Evolutionary conservation across 1,140 invertebrate species (phyloP).

Genomic region (Drosophila sucinea): DNA sequence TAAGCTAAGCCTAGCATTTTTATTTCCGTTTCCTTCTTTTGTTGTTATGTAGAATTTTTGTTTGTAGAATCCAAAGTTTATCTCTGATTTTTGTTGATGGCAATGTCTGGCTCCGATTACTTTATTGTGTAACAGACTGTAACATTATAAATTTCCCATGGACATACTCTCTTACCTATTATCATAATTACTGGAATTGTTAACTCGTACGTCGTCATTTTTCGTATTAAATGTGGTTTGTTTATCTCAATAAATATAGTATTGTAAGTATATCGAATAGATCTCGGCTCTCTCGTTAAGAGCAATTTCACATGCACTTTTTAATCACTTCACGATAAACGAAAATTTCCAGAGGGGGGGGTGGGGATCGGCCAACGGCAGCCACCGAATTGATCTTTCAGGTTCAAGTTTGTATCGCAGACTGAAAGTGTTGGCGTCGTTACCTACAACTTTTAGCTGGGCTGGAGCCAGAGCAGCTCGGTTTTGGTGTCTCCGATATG

Average conservation of each 20-base stretch:
- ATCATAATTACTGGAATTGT: conserved; percentile 60
- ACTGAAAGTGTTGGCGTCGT: conserved; percentile 58
- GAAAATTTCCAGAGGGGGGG: background rate
- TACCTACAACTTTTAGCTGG: conserved; percentile 48
- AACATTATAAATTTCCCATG: background rate
- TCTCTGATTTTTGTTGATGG: too few relatives aligned
- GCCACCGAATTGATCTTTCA: conserved; percentile 66
- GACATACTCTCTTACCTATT: conserved; percentile 50
- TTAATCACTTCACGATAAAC: conserved; percentile 6
- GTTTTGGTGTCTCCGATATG: conserved; percentile 19
- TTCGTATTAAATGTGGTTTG: background rate
- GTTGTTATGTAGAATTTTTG: too few relatives aligned
- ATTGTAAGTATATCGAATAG: background rate
- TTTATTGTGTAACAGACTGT: background rate
- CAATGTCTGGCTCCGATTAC: background rate
- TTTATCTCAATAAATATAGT: conserved; percentile 1
- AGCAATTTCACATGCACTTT: background rate
- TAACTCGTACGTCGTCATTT: background rate
- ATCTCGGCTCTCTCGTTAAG: background rate
- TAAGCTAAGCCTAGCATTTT: too few relatives aligned
- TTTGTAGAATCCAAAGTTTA: too few relatives aligned
- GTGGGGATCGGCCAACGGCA: background rate
- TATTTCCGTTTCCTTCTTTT: too few relatives aligned
- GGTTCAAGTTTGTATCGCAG: conserved; percentile 67
- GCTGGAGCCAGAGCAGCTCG: conserved; percentile 25